Evolutionary conservation across 2,113 vertebrate genomes (phyloP), one percentile per base, ranked within the genome.

Genomic region (Daphoenositta chrysoptera): DNA sequence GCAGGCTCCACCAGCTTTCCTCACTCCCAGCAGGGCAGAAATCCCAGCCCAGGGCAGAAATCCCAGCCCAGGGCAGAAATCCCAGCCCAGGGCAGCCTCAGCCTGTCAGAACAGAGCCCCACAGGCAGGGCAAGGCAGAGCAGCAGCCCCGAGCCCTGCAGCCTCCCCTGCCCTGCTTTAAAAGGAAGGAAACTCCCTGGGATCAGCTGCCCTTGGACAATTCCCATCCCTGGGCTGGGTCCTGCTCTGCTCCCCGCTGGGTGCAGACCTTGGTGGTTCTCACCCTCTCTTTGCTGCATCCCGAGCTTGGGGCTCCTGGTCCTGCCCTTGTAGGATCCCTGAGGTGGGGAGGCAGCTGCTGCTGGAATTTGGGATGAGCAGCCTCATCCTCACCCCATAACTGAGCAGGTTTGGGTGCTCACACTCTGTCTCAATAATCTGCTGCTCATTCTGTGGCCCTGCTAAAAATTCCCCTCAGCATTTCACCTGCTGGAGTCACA

Each of bases 391-490:
- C 21, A 12, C 30, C 37, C 28, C 30, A 16, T 3, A 53, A 2
- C 35, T 1, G 53, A 68, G 33, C 31, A 16, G 23, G 4, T 37
- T 8, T 2, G 18, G 57, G 51, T 9, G 61, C 56, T 83, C 47
- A 6, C 17, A 0, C 14, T 19, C 31, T 0, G 5, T 4, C 47
- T 57, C 6, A 4, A 7, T 23, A 0, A 15, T 5, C 45, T 37
- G 42, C 63, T 78, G 60, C 53, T 47, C 80, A 60, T 56, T 48
- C 5, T 47, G 51, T 4, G 40, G n/a, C 58, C 33, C 44, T 39
- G 45, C 21, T 35, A 9, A 44, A 35, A 51, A 20, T 16, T 0
- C 35, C 66, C 35, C 65, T 27, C 33, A 0, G 0, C 0, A 0
- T 35, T 50, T 44, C 73, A 31, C n/a, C 30, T 6, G 31, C 54